Evolutionary conservation across 2,797 vertebrate species (phyloP).

Genomic region (Labeo calbasu): DNA sequence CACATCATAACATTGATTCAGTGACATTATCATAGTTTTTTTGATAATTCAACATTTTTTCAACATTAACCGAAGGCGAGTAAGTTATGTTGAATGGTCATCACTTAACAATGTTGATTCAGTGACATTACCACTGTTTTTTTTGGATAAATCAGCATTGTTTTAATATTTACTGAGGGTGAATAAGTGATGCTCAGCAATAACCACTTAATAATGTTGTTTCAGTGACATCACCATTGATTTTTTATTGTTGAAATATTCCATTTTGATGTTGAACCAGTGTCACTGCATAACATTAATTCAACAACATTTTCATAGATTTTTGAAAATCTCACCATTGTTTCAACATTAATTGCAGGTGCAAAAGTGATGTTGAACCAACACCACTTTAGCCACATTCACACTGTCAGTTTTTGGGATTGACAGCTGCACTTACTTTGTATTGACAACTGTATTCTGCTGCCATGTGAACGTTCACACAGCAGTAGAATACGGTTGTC

Average conservation of each 20-base stretch:
- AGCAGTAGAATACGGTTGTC: too few species aligned
- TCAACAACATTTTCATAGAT: background rate
- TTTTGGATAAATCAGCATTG: background rate
- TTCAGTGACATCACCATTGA: background rate
- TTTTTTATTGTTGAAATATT: background rate
- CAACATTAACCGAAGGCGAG: background rate
- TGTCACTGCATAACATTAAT: background rate
- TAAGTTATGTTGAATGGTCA: background rate
- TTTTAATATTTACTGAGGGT: background rate
- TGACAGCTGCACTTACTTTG: too few species aligned
- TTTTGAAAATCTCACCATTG: background rate
- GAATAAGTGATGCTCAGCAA: background rate
- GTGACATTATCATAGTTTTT: background rate
- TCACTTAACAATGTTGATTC: background rate
- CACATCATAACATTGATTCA: background rate
- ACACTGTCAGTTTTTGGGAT: too few species aligned
- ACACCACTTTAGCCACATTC: background rate
- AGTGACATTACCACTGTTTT: background rate
- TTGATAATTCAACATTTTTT: background rate
- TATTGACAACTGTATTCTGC: too few species aligned
- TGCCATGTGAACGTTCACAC: too few species aligned
- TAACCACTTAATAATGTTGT: background rate
- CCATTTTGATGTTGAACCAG: too few species aligned
- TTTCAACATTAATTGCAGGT: background rate
- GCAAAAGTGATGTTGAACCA: background rate